Percentiles rank a stretch among this genome's conserved stretches.
phyloP scores from a whole-genome alignment of 2,797 vertebrate genomes.

The Gymnoscopelus braueri region DNA sequence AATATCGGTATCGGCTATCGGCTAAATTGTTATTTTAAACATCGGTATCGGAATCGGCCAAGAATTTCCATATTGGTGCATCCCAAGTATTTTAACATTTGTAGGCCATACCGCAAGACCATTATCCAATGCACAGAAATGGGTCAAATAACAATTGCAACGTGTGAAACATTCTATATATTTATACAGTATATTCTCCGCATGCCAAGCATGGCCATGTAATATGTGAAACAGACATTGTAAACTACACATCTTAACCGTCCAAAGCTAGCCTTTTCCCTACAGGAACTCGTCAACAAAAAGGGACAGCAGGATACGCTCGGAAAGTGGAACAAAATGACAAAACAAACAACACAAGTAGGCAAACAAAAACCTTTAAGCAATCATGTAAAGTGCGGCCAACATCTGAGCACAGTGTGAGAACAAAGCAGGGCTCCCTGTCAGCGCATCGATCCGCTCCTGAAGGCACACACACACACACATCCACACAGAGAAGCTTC shows the following conservation, averaged over 20 bases:
- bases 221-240: conserved; percentile 27
- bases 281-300: conserved; percentile 47
- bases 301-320: conserved; percentile 65
- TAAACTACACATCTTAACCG: neutral
- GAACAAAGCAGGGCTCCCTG: conserved; percentile 94
- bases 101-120: neutral
- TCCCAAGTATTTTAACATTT: too few species aligned
- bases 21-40: too few species aligned
- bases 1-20: too few species aligned
- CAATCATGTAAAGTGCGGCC: conserved; percentile 96
- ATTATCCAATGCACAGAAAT: conserved; percentile 16
- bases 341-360: conserved; percentile 79
- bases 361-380: conserved; percentile 94
- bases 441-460: conserved; percentile 95
- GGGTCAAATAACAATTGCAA: neutral
- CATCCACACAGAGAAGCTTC: conserved; percentile 73
- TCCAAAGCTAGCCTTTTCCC: conserved; percentile 23
- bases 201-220: conserved; percentile 23
- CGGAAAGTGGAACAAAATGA: conserved; percentile 70
- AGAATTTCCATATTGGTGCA: too few species aligned
- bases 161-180: neutral
- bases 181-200: neutral
- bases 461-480: conserved; percentile 83
- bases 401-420: conserved; percentile 92
- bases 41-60: too few species aligned